Evolutionary conservation across 2,888 invertebrate genomes (phyloP), one percentile per base, ranked within the genome.

Genomic region (Gerris lacustris): DNA sequence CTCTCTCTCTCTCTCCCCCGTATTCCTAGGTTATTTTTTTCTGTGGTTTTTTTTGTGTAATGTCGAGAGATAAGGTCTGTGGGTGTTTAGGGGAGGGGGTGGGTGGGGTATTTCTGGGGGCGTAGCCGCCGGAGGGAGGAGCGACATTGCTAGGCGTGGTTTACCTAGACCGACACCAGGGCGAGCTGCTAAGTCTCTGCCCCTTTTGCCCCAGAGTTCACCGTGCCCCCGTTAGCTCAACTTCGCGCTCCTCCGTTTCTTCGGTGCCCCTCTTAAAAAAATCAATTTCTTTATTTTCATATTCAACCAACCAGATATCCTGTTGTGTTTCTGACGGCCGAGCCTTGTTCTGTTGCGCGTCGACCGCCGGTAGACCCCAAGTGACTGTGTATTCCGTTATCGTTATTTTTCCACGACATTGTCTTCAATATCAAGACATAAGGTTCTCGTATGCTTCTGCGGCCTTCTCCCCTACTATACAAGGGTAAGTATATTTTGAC

Each of bases 1-100:
- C 68, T 71, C 64, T 69, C 69, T 67, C 66, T 18, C 5, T 72
- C 72, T 73, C 72, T 47, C 45, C 70, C 64, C 31, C 67, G 72
- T 45, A 31, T 67, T 68, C 67, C 67, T 55, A 45, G 7, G 11
- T 44, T 47, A 15, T 68, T 63, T 69, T 63, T 71, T 71, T 69
- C 71, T 55, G 47, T 71, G 66, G 69, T 68, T 71, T 69, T 69
- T 69, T 69, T 71, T 72, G 55, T 55, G 55, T 55, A 55, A 55
- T 55, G 55, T 55, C 55, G 55, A 55, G 15, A 55, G 55, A 55
- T 55, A 55, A 55, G 55, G 55, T 55, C 55, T 55, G 55, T 55
- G 55, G 55, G 55, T 55, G 55, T 55, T 55, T 15, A 55, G 55
- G 15, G 55, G 55, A 55, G 55, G 55, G 55, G 55, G 55, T 55